phyloP scores from a whole-genome alignment of 2,113 vertebrate genomes.

The Nothoprocta pentlandii region DNA sequence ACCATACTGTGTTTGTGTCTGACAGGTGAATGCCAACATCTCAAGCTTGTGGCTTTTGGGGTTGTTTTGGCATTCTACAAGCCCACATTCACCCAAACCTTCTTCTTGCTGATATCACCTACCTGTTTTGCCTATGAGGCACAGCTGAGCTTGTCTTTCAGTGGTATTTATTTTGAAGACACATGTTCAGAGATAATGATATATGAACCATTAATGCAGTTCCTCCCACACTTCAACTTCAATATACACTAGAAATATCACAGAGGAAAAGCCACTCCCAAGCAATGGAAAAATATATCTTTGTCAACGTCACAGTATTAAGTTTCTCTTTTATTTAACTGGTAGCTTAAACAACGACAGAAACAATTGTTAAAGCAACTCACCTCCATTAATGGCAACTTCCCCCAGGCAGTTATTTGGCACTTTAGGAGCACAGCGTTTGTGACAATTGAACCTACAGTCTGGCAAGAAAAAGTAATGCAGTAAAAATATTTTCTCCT shows the following conservation, averaged over 20 bases:
- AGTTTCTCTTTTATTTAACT: background rate
- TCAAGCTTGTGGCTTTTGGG: background rate
- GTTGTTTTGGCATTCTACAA: background rate
- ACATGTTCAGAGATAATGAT: rapidly evolving
- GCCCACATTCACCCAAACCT: background rate
- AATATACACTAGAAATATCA: background rate
- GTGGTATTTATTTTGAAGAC: background rate
- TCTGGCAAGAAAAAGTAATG: slow-evolving; percentile 77
- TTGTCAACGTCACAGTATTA: background rate
- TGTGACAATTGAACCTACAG: slow-evolving; percentile 98
- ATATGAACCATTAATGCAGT: rapidly evolving
- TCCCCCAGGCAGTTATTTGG: slow-evolving; percentile 97
- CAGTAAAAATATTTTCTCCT: background rate
- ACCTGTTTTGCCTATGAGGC: background rate
- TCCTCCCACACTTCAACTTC: background rate
- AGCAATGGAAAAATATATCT: background rate
- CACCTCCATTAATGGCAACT: slow-evolving; percentile 93
- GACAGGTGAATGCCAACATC: background rate
- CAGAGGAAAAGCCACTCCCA: background rate
- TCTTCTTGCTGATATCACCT: background rate
- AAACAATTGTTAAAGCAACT: slow-evolving; percentile 37
- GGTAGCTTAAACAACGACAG: background rate
- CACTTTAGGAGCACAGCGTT: slow-evolving; percentile 95
- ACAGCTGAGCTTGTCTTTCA: background rate
- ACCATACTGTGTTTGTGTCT: background rate